Evolutionary conservation across 2,888 invertebrate genomes (phyloP).

Genomic region (Cantharis rustica): DNA sequence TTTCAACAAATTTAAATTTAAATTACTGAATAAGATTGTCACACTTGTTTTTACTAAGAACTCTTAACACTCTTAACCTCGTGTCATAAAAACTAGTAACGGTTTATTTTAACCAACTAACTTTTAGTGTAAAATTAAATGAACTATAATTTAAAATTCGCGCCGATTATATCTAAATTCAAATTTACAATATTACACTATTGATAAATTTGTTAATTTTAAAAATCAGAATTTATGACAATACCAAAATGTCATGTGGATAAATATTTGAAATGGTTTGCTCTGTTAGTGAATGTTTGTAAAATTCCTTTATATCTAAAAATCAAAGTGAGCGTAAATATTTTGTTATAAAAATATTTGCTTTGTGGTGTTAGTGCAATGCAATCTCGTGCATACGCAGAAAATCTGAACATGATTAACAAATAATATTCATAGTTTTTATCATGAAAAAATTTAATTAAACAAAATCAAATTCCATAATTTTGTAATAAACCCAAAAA

Average conservation of each 20-base stretch:
- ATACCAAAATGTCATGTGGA: background rate
- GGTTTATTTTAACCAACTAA: too few relatives aligned
- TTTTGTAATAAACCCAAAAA: background rate
- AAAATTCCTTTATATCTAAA: background rate
- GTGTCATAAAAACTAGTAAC: too few relatives aligned
- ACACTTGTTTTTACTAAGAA: too few relatives aligned
- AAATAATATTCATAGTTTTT: background rate
- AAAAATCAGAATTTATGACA: background rate
- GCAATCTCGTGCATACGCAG: background rate
- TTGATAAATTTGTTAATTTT: too few relatives aligned
- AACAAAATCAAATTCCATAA: background rate
- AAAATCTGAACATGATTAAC: background rate
- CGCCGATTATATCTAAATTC: too few relatives aligned
- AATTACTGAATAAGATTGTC: too few relatives aligned
- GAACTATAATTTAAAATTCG: too few relatives aligned
- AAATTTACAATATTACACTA: too few relatives aligned
- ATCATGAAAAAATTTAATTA: background rate
- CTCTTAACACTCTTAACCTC: too few relatives aligned
- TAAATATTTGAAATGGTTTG: background rate
- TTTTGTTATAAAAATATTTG: background rate
- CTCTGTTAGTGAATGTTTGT: background rate
- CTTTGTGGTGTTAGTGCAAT: background rate
- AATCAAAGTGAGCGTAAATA: background rate
- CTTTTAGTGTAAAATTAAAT: too few relatives aligned
- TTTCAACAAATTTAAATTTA: too few relatives aligned